Percentiles rank a stretch among this genome's conserved stretches.
These are phyloP conservation scores for Microctonus brassicae DNA, from an alignment of 2,888 invertebrate species.

Conservation along the genomic window DNA sequence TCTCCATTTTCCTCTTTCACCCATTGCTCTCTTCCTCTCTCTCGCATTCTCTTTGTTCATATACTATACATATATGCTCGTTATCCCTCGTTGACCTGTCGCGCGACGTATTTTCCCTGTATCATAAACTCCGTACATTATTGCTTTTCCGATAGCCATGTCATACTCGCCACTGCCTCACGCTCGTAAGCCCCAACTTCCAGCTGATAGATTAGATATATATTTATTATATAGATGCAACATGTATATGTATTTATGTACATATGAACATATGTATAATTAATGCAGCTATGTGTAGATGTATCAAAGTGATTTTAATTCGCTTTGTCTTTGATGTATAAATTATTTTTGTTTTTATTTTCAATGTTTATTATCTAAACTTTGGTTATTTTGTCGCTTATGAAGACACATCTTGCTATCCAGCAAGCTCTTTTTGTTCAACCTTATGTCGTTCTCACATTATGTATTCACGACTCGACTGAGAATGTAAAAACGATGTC, in stretches of 20 bases:
- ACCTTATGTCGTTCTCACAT: constrained; percentile 24
- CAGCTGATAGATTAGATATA: constrained; percentile 47
- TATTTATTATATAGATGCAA: constrained; percentile 37
- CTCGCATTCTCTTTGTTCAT: too few species aligned
- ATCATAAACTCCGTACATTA: constrained; percentile 68
- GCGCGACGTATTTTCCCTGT: constrained; percentile 55
- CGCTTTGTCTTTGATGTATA: constrained; percentile 20
- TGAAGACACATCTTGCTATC: not conserved
- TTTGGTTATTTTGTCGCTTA: not conserved
- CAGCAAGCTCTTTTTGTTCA: not conserved
- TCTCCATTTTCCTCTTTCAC: constrained; percentile 29
- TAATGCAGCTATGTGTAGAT: too few species aligned
- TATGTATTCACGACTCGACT: constrained; percentile 38
- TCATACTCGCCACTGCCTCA: constrained; percentile 56
- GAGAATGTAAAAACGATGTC: constrained; percentile 31
- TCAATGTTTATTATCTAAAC: constrained; percentile 6
- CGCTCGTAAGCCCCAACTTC: constrained; percentile 54
- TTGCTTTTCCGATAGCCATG: constrained; percentile 67
- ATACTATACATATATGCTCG: constrained; percentile 28
- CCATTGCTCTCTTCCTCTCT: too few species aligned
- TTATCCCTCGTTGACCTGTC: constrained; percentile 36
- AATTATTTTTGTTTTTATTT: not conserved
- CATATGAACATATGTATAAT: not conserved
- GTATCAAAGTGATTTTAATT: constrained; percentile 36
- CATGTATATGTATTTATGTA: constrained; percentile 16